These are phyloP conservation scores for Drosophila dives DNA, from an alignment of 2,888 invertebrate genomes.

Conservation along the genomic window DNA sequence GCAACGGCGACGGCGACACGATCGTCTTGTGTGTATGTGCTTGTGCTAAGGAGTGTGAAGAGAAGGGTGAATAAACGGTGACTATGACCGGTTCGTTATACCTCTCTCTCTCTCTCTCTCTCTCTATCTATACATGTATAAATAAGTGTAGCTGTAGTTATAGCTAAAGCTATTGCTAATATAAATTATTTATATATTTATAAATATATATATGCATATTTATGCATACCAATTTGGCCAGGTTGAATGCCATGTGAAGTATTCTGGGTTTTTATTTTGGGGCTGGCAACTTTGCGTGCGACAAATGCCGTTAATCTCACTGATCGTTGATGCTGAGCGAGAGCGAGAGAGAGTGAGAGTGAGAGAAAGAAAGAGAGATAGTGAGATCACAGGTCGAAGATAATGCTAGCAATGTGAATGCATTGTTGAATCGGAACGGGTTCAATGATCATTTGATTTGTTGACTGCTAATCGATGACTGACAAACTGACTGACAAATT, in stretches of 20 bases:
- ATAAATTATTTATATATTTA: background rate
- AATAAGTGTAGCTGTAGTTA: constrained; percentile 12
- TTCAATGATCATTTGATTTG: constrained; percentile 67
- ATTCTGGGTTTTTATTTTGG: constrained; percentile 25
- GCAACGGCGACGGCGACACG: constrained; percentile 19
- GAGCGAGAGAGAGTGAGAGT: background rate
- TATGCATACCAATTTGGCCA: constrained; percentile 9
- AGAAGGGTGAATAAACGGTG: constrained; percentile 23
- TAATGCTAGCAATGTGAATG: constrained; percentile 58
- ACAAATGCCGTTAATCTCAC: constrained; percentile 63
- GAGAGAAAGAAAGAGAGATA: background rate
- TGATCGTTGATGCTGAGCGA: background rate
- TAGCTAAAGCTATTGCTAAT: constrained; percentile 20
- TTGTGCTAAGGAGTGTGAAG: background rate
- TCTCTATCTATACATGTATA: background rate
- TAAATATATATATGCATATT: constrained; percentile 2
- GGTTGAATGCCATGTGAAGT: constrained; percentile 44
- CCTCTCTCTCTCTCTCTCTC: constrained; percentile 5
- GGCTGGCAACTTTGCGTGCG: constrained; percentile 6
- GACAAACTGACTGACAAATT: background rate
- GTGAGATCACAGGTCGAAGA: constrained; percentile 8
- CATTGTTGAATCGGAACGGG: constrained; percentile 45
- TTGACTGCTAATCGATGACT: constrained; percentile 8
- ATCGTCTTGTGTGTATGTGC: constrained; percentile 22
- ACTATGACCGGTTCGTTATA: constrained; percentile 51